These are phyloP conservation scores for Ariolimax columbianus DNA, from an alignment of 2,888 invertebrate genomes.

Conservation along the genomic window DNA sequence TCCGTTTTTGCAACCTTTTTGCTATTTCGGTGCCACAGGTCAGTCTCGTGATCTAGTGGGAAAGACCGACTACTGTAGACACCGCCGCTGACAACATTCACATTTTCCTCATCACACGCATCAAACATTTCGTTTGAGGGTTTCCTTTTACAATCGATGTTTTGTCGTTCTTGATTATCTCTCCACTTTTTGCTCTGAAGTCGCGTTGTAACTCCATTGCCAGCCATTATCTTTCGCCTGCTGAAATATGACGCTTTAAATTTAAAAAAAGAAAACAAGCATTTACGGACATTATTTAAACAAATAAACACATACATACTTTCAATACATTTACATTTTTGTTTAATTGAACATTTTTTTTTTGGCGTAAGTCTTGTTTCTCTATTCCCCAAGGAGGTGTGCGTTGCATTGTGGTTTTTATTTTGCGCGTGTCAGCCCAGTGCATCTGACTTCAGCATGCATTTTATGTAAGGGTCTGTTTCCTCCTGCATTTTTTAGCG, in stretches of 20 bases:
- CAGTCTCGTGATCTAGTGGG: constrained; percentile 28
- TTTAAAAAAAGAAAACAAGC: no score
- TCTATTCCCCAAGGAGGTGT: no score
- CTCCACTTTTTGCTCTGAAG: constrained; percentile 10
- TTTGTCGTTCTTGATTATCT: neutral
- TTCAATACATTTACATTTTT: no score
- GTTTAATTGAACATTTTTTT: no score
- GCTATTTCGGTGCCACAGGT: neutral
- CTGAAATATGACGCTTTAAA: neutral
- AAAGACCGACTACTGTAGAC: constrained; percentile 30
- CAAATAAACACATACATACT: no score
- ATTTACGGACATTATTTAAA: no score
- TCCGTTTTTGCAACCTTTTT: constrained; percentile 24
- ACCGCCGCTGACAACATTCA: neutral
- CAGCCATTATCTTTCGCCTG: constrained; percentile 17
- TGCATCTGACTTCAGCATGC: no score
- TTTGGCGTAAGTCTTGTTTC: no score
- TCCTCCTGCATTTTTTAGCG: no score
- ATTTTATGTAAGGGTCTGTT: no score
- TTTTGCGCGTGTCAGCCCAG: no score
- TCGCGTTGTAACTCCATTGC: neutral
- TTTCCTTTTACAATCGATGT: neutral
- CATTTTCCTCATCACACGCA: constrained; percentile 6
- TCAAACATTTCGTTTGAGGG: neutral
- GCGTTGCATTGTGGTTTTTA: no score